Evolutionary conservation across 2,797 vertebrate species (phyloP).

Genomic region (Siniperca obscura): DNA sequence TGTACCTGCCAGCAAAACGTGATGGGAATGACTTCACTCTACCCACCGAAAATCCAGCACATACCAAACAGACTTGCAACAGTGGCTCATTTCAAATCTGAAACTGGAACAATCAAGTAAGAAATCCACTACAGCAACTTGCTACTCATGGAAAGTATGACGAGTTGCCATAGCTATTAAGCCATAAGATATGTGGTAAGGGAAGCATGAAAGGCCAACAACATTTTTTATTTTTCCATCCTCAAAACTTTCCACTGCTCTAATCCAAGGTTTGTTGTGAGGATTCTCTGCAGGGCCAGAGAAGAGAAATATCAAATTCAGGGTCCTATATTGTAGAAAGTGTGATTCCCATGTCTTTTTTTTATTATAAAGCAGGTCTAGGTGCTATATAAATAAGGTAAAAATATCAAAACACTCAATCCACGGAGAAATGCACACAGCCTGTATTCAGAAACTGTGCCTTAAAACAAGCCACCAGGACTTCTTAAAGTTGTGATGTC

Average conservation of each 20-base stretch:
- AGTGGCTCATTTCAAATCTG: conserved; percentile 14
- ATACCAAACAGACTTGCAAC: not conserved
- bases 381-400: too few species aligned
- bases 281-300: conserved; percentile 31
- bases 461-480: too few species aligned
- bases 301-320: conserved; percentile 42
- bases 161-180: conserved; percentile 13
- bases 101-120: conserved; percentile 20
- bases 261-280: conserved; percentile 35
- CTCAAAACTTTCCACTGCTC: conserved; percentile 32
- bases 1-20: not conserved
- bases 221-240: conserved; percentile 29
- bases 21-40: not conserved
- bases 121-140: not conserved
- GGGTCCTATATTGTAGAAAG: too few species aligned
- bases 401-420: too few species aligned
- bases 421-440: too few species aligned
- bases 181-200: not conserved
- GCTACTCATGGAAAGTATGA: conserved; percentile 6
- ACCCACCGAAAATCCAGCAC: not conserved
- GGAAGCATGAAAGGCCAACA: conserved; percentile 47
- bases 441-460: too few species aligned
- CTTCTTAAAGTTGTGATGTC: too few species aligned
- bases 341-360: too few species aligned
- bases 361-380: too few species aligned